These are phyloP conservation scores for Stenurella melanura DNA, from an alignment of 2,888 invertebrate genomes.

Conservation along the genomic window DNA sequence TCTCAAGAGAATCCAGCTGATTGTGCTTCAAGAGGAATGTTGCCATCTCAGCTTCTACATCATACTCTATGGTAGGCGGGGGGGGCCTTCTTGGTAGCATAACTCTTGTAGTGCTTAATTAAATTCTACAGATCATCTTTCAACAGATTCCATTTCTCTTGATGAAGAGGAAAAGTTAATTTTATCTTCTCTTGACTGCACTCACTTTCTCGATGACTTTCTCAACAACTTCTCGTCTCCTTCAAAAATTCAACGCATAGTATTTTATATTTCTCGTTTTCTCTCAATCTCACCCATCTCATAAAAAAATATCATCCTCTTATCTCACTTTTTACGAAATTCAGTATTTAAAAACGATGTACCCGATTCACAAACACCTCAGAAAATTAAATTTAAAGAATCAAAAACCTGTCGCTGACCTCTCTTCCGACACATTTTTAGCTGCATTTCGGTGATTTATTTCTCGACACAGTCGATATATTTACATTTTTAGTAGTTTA, in stretches of 20 bases:
- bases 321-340: background rate
- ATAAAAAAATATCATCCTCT: background rate
- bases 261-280: background rate
- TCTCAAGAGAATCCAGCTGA: background rate
- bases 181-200: background rate
- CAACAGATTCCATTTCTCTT: background rate
- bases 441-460: no score
- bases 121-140: background rate
- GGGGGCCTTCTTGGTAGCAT: background rate
- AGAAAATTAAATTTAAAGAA: no score
- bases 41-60: background rate
- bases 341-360: no score
- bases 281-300: background rate
- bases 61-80: slow-evolving; percentile 3
- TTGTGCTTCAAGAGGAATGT: background rate
- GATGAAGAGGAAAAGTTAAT: no score
- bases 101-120: background rate
- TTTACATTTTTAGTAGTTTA: no score
- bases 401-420: no score
- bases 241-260: background rate
- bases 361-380: no score
- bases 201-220: background rate
- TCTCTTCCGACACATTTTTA: no score
- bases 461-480: no score
- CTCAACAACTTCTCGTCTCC: background rate